phyloP scores from a whole-genome alignment of 2,113 vertebrate species.

The Psittacus erithacus region DNA sequence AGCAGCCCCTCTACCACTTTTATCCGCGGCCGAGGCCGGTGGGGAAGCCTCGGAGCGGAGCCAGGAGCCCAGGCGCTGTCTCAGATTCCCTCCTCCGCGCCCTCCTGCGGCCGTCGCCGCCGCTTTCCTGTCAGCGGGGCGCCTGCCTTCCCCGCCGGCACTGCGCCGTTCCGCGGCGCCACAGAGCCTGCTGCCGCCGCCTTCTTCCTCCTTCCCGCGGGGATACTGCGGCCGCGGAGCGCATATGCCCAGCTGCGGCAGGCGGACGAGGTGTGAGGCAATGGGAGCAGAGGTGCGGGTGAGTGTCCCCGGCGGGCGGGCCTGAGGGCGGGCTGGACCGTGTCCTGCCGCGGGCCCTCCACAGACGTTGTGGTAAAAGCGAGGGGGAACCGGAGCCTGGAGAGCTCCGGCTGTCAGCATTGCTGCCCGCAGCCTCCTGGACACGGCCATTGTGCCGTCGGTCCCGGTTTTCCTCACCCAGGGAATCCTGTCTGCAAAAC shows the following conservation, averaged over 20 bases:
- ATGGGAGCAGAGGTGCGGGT: background rate
- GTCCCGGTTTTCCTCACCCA: fast-evolving
- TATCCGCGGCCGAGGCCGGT: background rate
- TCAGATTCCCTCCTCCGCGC: too few relatives aligned
- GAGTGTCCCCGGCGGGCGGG: background rate
- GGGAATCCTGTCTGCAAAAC: fast-evolving
- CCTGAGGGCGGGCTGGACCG: background rate
- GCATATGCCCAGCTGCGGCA: too few relatives aligned
- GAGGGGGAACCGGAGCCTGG: fast-evolving
- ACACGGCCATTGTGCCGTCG: fast-evolving
- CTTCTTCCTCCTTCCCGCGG: fast-evolving
- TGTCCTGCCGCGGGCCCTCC: background rate
- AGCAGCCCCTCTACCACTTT: background rate
- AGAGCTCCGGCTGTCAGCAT: background rate
- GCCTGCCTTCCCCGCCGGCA: fast-evolving
- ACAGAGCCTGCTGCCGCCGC: fast-evolving
- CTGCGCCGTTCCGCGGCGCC: background rate
- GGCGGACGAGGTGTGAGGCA: background rate
- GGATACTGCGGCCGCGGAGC: fast-evolving
- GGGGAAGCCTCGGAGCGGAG: too few relatives aligned
- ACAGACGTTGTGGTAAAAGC: background rate
- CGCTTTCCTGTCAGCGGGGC: background rate
- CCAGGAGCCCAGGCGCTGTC: fast-evolving
- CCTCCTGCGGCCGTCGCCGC: too few relatives aligned
- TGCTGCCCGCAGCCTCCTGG: fast-evolving